Base-by-base conservation (phyloP, 2,888 invertebrate species). In the Nectonema munidae region DNA sequence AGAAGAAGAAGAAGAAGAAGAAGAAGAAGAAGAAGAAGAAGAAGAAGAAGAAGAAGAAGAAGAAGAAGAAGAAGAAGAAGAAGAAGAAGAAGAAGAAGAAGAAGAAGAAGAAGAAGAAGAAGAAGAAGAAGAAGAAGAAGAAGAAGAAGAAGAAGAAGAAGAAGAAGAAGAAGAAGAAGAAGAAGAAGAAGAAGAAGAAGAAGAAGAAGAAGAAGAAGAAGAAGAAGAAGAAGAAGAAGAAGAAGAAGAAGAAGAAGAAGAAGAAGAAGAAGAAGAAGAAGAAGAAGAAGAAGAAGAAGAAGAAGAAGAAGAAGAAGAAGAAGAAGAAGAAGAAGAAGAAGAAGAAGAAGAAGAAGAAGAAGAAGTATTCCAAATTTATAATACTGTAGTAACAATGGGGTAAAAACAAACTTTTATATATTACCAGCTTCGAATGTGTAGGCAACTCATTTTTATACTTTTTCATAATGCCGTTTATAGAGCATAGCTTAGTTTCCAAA, bases 321-420 rank as follows among this genome's bases (percentile, higher is more conserved):
- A 25, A 35, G 36, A 20, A 25, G 25, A 25, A 35, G 36, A 35
- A 25, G 25, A 25, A 35, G 36, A 35, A 28, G 28, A 14, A 35
- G 36, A 35, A 28, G 28, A 28, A 35, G 36, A 35, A 28, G 28
- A 28, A 35, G 36, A 35, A 28, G 28, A 28, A 35, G 36, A 35
- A 9, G n/a, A n/a, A n/a, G n/a, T n/a, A n/a, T n/a, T n/a, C n/a
- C n/a, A n/a, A n/a, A n/a, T n/a, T n/a, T n/a, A n/a, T n/a, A n/a
- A n/a, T n/a, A n/a, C n/a, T n/a, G n/a, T n/a, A n/a, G n/a, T n/a
- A n/a, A n/a, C n/a, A n/a, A n/a, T n/a, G n/a, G n/a, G n/a, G n/a
- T n/a, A n/a, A n/a, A n/a, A n/a, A n/a, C n/a, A n/a, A n/a, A n/a
- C n/a, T n/a, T n/a, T n/a, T n/a, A n/a, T n/a, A n/a, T n/a, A n/a